A percentile compares a stretch with the other conserved stretches of the same genome.
Evolutionary conservation across 2,888 invertebrate species (phyloP).

Genomic region (Conistra vaccinii): DNA sequence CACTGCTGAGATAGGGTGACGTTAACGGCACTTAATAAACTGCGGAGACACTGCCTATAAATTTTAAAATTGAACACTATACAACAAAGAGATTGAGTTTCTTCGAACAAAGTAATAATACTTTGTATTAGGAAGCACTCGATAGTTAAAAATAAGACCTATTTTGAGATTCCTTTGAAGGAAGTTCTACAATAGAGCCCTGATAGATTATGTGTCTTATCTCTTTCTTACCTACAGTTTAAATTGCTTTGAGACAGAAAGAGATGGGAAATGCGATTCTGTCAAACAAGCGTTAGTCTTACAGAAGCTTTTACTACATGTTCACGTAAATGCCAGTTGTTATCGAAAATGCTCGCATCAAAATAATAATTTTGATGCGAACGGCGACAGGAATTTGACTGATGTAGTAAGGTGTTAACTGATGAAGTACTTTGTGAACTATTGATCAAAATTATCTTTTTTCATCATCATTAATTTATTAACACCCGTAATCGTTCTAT

Average conservation of each 20-base stretch:
- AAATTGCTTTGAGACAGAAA: slow-evolving; percentile 43
- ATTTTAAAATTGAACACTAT: not conserved
- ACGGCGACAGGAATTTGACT: too few species aligned
- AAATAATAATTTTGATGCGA: too few species aligned
- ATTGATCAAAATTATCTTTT: not conserved
- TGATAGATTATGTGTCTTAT: slow-evolving; percentile 41
- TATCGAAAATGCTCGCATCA: not conserved
- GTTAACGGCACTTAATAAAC: too few species aligned
- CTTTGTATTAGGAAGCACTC: slow-evolving; percentile 27
- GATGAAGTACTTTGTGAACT: not conserved
- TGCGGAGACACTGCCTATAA: too few species aligned
- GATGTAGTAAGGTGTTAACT: not conserved
- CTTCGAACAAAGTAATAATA: slow-evolving; percentile 11
- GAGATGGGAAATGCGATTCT: slow-evolving; percentile 58
- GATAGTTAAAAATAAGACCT: slow-evolving; percentile 55
- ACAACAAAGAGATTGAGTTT: not conserved
- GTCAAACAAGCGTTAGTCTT: slow-evolving; percentile 57
- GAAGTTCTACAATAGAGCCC: slow-evolving; percentile 51
- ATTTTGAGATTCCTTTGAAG: slow-evolving; percentile 65
- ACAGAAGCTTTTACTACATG: slow-evolving; percentile 53
- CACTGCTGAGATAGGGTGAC: too few species aligned
- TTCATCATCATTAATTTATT: not conserved
- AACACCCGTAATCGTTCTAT: not conserved
- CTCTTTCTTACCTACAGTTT: slow-evolving; percentile 56
- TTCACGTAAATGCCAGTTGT: not conserved